Evolutionary conservation across 2,113 vertebrate species (phyloP), one percentile per base, ranked within the genome.

Genomic region (Lepisosteus osseus): DNA sequence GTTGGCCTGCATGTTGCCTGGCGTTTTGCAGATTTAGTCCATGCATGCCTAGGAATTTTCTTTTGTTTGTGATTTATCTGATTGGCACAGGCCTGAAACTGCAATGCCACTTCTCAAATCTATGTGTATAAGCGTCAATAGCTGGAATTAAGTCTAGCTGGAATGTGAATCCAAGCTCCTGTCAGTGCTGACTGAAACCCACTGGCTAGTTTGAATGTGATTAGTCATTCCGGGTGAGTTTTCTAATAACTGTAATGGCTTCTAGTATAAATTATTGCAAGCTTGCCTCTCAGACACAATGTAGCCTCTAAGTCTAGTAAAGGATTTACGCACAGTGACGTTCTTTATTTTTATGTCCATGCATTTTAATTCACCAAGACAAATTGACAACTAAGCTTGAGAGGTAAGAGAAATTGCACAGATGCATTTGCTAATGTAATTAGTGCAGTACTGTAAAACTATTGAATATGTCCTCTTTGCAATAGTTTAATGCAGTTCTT

Each of bases 241-340:
- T 88, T 90, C 83, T 87, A 90, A 90, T 90, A 90, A 84, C 85
- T 59, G 43, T 91, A 90, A 90, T 89, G 84, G 84, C 84, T 80
- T 61, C 73, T 47, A 82, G 79, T 54, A 89, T 90, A 87, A 86
- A 88, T 91, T 86, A 88, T 79, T 70, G 68, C 68, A 56, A 71
- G 76, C 71, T 80, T 81, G 83, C 84, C 80, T 79, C 79, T 76
- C 84, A 80, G 83, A 83, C 82, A 79, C 79, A 86, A 78, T 77
- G 83, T 82, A 72, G 87, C 83, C 82, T 88, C 88, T 89, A 83
- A 89, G 85, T 83, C 80, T 80, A 84, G 87, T 78, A 86, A 85
- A 83, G 77, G 77, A 71, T 72, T 29, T 29, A 29, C 29, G 29
- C 69, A 74, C 74, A 65, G 5, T 51, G 47, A 51, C 47, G 5